Evolutionary conservation across 2,797 vertebrate genomes (phyloP), one percentile per base, ranked within the genome.

Genomic region (Propithecus deckenii): DNA sequence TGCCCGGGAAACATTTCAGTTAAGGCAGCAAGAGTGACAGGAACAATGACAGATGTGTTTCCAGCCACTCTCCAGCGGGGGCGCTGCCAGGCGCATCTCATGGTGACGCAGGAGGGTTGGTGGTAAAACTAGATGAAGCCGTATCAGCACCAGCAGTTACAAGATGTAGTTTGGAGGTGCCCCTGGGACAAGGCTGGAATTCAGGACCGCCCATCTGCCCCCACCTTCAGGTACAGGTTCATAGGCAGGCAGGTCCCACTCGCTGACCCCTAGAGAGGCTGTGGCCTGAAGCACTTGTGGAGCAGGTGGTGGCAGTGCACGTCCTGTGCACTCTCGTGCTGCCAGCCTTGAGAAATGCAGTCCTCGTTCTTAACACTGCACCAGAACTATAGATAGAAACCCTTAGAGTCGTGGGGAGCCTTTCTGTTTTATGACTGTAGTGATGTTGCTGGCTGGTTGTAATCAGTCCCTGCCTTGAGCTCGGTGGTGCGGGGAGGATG

Each of bases 21-120:
- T 20, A 35, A 46, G 88, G 3, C 57, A 7, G 23, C 35, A 52
- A 38, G 46, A 35, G 48, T 15, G 55, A 12, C 15, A n/a, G 65
- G 5, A 32, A 25, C 41, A 7, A 23, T 2, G 2, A 30, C 20
- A 72, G 20, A 38, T 0, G 2, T 12, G 11, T 57, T 23, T 0
- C 71, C 65, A n/a, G 71, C 25, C 8, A 1, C 46, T 10, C 10
- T 11, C n/a, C 61, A 67, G 43, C 25, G 6, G 35, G 35, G 81
- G n/a, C 17, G 0, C 12, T 4, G 38, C 35, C n/a, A 35, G 69
- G 41, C 0, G 18, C 59, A 13, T 71, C 72, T 43, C 18, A 25
- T 2, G 0, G 59, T 12, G 0, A 11, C 38, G 1, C 11, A 15
- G 91, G 41, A 48, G 15, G 28, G 57, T 10, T 38, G 38, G 38